Conservation (phyloP, 2,797 vertebrate species). For the Todus mexicanus region DNA sequence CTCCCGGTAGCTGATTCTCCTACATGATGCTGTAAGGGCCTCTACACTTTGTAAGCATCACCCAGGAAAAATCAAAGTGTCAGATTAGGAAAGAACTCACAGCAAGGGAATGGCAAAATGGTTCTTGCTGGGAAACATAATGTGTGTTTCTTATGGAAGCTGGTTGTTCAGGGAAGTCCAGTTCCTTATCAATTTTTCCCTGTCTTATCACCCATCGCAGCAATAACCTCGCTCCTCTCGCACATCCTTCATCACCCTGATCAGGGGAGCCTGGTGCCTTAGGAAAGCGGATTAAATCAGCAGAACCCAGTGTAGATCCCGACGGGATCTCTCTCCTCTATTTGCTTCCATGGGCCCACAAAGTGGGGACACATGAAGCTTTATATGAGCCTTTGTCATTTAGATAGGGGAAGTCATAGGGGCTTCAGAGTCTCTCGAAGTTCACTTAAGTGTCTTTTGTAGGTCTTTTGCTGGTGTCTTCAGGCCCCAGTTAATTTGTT, state of each 20-base stretch:
- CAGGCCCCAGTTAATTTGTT: background rate
- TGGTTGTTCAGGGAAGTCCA: background rate
- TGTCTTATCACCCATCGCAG: fast-evolving
- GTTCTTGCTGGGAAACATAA: background rate
- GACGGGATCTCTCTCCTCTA: background rate
- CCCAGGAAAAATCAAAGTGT: background rate
- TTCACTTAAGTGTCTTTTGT: background rate
- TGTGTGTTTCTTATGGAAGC: background rate
- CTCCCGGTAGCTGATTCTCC: background rate
- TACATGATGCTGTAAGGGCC: background rate
- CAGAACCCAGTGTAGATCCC: no score
- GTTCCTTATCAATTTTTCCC: background rate
- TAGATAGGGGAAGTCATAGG: fast-evolving
- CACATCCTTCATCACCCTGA: background rate
- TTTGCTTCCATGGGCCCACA: background rate
- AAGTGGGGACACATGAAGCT: background rate
- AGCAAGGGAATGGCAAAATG: background rate
- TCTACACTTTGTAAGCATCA: background rate
- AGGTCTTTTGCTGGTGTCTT: no score
- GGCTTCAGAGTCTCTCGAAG: background rate
- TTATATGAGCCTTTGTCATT: fast-evolving
- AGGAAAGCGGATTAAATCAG: background rate
- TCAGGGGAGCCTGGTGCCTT: background rate
- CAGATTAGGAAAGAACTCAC: background rate
- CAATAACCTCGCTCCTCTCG: background rate